Evolutionary conservation across 2,113 vertebrate species (phyloP), one percentile per base, ranked within the genome.

Genomic region (Alligator mississippiensis): DNA sequence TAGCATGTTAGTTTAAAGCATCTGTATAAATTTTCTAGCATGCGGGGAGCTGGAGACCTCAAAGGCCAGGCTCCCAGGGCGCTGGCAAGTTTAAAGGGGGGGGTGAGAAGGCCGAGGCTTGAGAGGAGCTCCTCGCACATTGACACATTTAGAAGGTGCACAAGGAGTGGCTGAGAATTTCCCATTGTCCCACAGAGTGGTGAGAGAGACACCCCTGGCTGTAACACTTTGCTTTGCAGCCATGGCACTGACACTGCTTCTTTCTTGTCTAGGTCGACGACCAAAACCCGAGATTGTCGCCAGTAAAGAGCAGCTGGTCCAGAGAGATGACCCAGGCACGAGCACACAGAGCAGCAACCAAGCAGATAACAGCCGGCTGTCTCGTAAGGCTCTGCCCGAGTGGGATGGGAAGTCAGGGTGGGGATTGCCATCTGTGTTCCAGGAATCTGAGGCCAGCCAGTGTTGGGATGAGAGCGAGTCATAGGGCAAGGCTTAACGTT

Each of bases 221-320:
- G 7, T 47, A 47, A 47, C 47, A 47, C 47, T 47, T 47, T 47
- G 6, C 47, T 47, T 47, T 47, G 47, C 47, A 47, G 77, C 25
- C 5, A 0, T 30, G 57, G 87, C 89, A 27, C 88, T 97, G 68
- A 97, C 60, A 25, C 19, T 77, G 79, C 63, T 58, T 92, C 63
- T 80, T 57, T 91, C 81, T 94, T 85, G 82, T 77, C 47, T 92
- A 98, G 98, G 98, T 59, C 98, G 98, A 62, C 93, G 98, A 59
- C 97, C 98, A 27, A 98, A 98, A 89, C 98, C 98, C 6, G 98
- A 98, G 90, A 98, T 98, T 38, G 60, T 98, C 58, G 98, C 98
- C 95, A 98, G 97, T 94, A 98, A 98, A 90, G 98, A 98, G 86
- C 97, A 98, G 80, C 98, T 98, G 92, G 97, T 98, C 95, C 98